Base-by-base conservation (phyloP, 2,888 invertebrate genomes). In the Hipparchia semele region DNA sequence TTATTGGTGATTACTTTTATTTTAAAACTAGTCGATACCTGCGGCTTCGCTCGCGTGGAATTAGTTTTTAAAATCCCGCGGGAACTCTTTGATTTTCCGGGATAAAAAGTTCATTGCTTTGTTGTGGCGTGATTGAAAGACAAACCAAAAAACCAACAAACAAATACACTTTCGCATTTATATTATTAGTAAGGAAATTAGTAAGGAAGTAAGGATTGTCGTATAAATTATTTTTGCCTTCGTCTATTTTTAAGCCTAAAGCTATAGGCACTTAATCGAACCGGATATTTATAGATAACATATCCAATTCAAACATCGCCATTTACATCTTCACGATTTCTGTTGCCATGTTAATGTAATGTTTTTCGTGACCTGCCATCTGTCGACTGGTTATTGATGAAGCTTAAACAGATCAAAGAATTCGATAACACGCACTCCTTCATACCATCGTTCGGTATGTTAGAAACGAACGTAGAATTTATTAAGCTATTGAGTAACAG, bases 291-390 rank as follows among this genome's bases (percentile, higher is more conserved):
- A 80, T 80, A 78, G 76, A 77, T 80, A 82, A 85, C 84, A 82
- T 70, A 85, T 83, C 86, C 86, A 87, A 88, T 88, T 90, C 86
- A 80, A 76, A 46, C 84, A 86, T 86, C 86, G 81, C 80, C 80
- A 79, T 85, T 86, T 81, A 82, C 72, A 73, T 80, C 80, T 82
- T 85, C 87, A 87, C 85, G 85, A 88, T 81, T 84, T 81, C 80
- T 80, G 78, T 81, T 78, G 83, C 83, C 79, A 83, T 84, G 84
- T 83, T 85, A 87, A 86, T 85, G 79, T 75, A 76, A 80, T 73
- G 74, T 71, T 72, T 76, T 73, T 86, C 90, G 89, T 90, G 89
- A 88, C 85, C 82, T 80, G 84, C 81, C 79, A 80, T 77, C 75
- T 74, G 76, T 65, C 72, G 75, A 51, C 69, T n/a, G 12, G 70